A percentile compares a stretch with the other conserved stretches of the same genome.
Conservation (phyloP, 2,888 invertebrate species). For the Volucella inflata region DNA sequence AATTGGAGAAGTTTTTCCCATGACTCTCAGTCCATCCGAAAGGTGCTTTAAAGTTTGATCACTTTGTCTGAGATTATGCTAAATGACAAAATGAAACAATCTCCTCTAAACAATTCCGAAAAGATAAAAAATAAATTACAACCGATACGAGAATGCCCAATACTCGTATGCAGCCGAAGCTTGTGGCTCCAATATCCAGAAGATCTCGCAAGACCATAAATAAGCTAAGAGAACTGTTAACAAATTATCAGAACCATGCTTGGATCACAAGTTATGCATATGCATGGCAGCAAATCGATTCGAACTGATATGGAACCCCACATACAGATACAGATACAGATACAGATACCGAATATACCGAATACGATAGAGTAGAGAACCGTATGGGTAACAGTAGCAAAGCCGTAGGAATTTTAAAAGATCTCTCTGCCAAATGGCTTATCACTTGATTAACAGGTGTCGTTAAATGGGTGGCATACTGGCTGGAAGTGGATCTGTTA, state of each 20-base stretch:
- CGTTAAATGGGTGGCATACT: slow-evolving; percentile 40
- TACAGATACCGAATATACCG: background rate
- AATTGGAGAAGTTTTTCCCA: slow-evolving; percentile 63
- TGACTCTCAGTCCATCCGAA: slow-evolving; percentile 21
- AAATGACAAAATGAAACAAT: slow-evolving; percentile 55
- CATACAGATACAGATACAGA: slow-evolving; percentile 23
- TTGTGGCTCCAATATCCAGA: slow-evolving; percentile 45
- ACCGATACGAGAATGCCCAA: slow-evolving; percentile 36
- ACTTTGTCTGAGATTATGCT: slow-evolving; percentile 55
- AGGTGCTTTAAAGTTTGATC: background rate
- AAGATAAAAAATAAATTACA: slow-evolving; percentile 21
- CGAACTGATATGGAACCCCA: slow-evolving; percentile 3
- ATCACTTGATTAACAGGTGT: slow-evolving; percentile 50
- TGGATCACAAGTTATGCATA: slow-evolving; percentile 41
- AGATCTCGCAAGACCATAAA: slow-evolving; percentile 50
- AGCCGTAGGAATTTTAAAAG: slow-evolving; percentile 6
- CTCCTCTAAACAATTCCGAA: slow-evolving; percentile 14
- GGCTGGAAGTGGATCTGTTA: slow-evolving; percentile 14
- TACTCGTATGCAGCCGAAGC: slow-evolving; percentile 47
- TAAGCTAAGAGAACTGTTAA: slow-evolving; percentile 50
- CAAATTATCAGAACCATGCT: slow-evolving; percentile 47
- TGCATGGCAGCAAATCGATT: slow-evolving; percentile 33
- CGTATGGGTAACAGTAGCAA: slow-evolving; percentile 30
- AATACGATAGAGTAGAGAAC: background rate
- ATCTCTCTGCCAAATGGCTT: slow-evolving; percentile 32